Evolutionary conservation across 2,888 invertebrate genomes (phyloP), one percentile per base, ranked within the genome.

Genomic region (Nebria brevicollis): DNA sequence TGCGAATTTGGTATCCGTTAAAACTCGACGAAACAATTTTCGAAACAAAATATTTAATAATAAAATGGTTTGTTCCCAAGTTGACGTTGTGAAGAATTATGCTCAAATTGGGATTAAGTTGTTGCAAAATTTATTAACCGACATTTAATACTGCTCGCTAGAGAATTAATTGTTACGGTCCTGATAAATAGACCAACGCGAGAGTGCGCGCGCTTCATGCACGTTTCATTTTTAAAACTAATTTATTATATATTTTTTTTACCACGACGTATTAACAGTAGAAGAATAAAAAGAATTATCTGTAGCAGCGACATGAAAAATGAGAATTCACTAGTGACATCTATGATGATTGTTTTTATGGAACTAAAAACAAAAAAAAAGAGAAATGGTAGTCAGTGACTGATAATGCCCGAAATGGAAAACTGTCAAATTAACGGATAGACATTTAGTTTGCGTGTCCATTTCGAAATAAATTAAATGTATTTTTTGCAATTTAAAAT

Each of bases 151-250:
- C 54, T 43, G 77, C 70, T 54, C 77, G 43, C 77, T 77, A 70
- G 70, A 77, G 70, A 77, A 77, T 77, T 77, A 77, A 68, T 77
- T 77, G 77, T 77, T 77, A 70, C 66, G 68, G 68, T 68, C 70
- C 70, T 77, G 70, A 77, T 77, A 77, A 77, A 77, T 77, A 66
- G 70, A 77, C 66, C 25, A 43, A 41, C 34, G 66, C 54, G 42
- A 77, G 6, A 68, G 26, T 26, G 54, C 66, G 20, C 77, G 34
- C 43, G 54, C 54, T 7, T 2, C 34, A 54, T 54, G 13, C 13
- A 54, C 54, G 54, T 54, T 54, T 54, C 54, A 54, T 54, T 70
- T 77, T 77, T 77, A 77, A 77, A 77, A 77, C 70, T 77, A 77
- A 77, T 77, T 77, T 77, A 77, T 77, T 54, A 54, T 54, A 54